These are phyloP conservation scores for Athene cunicularia DNA, from an alignment of 2,113 vertebrate genomes.

Conservation along the genomic window DNA sequence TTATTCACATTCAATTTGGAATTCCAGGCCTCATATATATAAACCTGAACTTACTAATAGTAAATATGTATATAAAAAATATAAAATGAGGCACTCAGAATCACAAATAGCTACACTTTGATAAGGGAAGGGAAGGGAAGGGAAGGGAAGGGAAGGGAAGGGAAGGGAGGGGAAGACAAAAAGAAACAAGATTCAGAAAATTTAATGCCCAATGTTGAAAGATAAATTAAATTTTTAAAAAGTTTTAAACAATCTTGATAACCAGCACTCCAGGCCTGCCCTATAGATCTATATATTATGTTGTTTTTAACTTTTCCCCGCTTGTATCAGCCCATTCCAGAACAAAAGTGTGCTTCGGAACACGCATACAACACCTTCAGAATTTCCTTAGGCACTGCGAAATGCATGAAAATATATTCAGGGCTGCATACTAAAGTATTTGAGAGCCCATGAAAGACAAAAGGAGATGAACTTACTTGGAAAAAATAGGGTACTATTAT, in stretches of 20 bases:
- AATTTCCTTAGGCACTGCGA: neutral
- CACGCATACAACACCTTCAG: neutral
- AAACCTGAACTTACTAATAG: neutral
- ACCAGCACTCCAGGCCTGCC: neutral
- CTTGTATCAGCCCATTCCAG: neutral
- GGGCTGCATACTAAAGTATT: neutral
- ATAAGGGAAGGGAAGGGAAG: accelerated
- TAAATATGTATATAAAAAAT: too few species aligned
- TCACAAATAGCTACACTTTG: neutral
- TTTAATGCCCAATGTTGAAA: neutral
- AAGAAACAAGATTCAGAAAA: neutral
- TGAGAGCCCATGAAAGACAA: neutral
- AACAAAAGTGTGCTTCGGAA: neutral
- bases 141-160: neutral
- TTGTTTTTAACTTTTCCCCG: neutral
- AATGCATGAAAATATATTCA: neutral
- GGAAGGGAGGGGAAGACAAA: neutral
- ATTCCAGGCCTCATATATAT: neutral
- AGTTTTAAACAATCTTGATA: neutral
- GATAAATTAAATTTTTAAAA: neutral
- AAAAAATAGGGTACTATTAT: neutral
- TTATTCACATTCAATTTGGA: neutral
- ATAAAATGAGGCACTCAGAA: neutral
- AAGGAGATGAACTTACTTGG: neutral
- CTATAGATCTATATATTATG: neutral